Evolutionary conservation across 92 coral and sea anemone species (phyloP).

Genomic region (Palythoa heliodiscus): DNA sequence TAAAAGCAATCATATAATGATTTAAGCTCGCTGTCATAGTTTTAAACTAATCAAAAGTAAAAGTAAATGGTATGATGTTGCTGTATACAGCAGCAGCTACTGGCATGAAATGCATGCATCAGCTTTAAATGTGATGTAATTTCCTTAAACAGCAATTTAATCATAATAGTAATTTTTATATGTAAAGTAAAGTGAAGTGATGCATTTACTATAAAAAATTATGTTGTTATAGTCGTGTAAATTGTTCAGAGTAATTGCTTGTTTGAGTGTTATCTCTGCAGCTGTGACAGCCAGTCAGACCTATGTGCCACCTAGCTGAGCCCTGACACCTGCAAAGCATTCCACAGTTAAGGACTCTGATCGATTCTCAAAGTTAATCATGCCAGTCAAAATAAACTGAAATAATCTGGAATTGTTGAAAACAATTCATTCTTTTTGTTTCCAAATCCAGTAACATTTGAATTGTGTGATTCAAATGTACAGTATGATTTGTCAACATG

Average conservation of each 20-base stretch:
- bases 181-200: too few relatives aligned
- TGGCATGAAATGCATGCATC: too few relatives aligned
- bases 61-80: too few relatives aligned
- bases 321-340: neutral
- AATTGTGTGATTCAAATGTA: constrained; percentile 9
- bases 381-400: constrained; percentile 14
- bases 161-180: too few relatives aligned
- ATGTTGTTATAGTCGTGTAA: too few relatives aligned
- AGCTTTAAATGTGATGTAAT: too few relatives aligned
- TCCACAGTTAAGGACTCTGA: neutral
- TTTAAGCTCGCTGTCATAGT: too few relatives aligned
- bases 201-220: too few relatives aligned
- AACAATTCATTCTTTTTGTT: constrained; percentile 7
- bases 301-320: constrained; percentile 17
- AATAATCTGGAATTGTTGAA: neutral
- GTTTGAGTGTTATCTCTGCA: constrained; percentile 33
- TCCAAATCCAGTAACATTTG: constrained; percentile 9
- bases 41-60: too few relatives aligned
- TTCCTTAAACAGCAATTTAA: too few relatives aligned
- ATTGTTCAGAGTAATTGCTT: neutral
- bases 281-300: constrained; percentile 21
- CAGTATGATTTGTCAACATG: neutral
- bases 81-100: too few relatives aligned
- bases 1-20: too few relatives aligned
- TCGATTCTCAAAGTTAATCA: neutral